phyloP scores from a whole-genome alignment of 1,140 invertebrate genomes.

The Conus ventricosus region DNA sequence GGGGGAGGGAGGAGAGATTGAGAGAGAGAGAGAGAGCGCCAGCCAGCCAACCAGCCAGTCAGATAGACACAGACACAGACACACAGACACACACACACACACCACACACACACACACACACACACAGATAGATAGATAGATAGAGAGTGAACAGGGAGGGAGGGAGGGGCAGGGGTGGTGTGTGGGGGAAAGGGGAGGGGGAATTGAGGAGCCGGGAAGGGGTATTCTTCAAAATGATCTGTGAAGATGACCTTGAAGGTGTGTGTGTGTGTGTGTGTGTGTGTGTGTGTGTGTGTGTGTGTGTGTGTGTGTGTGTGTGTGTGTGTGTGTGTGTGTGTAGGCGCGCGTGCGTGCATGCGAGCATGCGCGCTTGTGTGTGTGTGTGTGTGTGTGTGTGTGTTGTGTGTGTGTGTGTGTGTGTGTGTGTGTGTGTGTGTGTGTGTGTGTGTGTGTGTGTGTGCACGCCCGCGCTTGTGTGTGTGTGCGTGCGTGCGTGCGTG shows the following conservation, averaged over 20 bases:
- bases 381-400: background rate
- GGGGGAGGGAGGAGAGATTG: background rate
- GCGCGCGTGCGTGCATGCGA: background rate
- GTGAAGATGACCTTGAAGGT: slow-evolving; percentile 6
- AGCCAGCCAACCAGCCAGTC: background rate
- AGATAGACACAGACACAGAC: background rate
- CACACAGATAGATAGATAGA: background rate
- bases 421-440: background rate
- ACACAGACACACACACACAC: too few relatives aligned
- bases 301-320: slow-evolving; percentile 23
- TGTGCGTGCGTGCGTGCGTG: background rate
- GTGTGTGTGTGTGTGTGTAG: slow-evolving; percentile 23
- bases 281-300: background rate
- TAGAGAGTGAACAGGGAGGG: background rate
- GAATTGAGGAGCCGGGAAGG: background rate
- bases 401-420: background rate
- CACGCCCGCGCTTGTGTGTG: background rate
- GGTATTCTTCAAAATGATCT: background rate
- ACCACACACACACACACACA: too few relatives aligned
- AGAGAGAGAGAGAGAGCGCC: background rate
- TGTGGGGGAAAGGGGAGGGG: background rate
- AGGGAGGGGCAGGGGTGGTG: background rate
- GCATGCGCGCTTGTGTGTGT: background rate
- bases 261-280: background rate
- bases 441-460: slow-evolving; percentile 4